phyloP scores from a whole-genome alignment of 2,797 vertebrate species.

The Alca torda region DNA sequence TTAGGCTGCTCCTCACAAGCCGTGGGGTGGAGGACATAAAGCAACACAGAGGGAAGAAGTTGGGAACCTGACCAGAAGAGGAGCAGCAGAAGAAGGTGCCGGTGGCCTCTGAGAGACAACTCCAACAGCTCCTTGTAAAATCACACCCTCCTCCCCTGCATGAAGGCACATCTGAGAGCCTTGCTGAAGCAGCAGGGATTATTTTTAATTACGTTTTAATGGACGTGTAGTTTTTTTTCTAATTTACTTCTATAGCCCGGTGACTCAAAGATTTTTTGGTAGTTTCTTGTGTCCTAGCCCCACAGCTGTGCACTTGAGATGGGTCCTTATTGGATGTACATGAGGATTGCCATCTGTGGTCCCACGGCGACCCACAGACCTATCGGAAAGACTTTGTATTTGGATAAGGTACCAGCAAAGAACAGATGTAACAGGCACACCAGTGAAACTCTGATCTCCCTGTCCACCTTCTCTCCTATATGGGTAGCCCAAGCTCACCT shows the following conservation, averaged over 20 bases:
- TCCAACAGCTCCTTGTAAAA: background rate
- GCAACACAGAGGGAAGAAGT: background rate
- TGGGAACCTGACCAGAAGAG: background rate
- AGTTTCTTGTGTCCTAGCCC: background rate
- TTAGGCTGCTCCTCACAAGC: background rate
- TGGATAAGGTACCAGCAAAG: background rate
- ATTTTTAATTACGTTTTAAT: background rate
- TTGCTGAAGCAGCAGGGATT: background rate
- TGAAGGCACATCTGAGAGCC: background rate
- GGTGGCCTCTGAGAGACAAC: background rate
- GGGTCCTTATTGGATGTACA: background rate
- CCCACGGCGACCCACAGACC: background rate
- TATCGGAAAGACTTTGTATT: background rate
- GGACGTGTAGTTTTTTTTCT: background rate
- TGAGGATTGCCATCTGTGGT: background rate
- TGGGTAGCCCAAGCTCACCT: background rate
- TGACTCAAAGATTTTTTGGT: background rate
- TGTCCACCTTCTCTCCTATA: background rate
- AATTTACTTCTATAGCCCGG: background rate
- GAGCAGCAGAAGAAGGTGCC: background rate
- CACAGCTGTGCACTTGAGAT: background rate
- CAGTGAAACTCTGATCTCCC: background rate
- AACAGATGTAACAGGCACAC: rapidly evolving
- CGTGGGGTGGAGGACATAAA: background rate
- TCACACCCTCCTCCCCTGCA: background rate